phyloP scores from a whole-genome alignment of 2,113 vertebrate species.

The Struthio camelus region DNA sequence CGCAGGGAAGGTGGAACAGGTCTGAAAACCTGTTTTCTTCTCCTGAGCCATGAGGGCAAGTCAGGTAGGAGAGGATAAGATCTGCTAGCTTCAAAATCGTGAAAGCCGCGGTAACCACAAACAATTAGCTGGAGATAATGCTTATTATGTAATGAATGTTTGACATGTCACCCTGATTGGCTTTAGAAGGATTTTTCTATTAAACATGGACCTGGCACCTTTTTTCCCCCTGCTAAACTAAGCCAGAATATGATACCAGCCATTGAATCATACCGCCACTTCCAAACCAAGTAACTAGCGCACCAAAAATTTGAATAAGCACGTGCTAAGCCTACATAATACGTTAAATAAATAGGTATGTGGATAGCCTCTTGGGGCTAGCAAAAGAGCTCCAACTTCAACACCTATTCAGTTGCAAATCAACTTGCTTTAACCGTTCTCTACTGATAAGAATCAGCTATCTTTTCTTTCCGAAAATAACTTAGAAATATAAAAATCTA shows the following conservation, averaged over 20 bases:
- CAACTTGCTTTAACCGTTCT: not conserved
- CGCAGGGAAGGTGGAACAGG: not conserved
- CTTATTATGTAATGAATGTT: rapidly evolving
- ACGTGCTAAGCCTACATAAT: not conserved
- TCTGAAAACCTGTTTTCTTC: not conserved
- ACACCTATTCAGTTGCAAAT: not conserved
- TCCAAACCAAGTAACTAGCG: not conserved
- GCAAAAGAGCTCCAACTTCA: not conserved
- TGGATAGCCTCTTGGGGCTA: too few species aligned
- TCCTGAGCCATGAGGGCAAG: not conserved
- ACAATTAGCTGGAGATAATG: not conserved
- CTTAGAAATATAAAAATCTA: not conserved
- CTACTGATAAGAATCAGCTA: not conserved
- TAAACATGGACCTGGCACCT: rapidly evolving
- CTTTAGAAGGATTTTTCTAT: not conserved
- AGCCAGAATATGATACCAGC: not conserved
- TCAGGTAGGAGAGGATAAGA: not conserved
- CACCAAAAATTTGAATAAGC: rapidly evolving
- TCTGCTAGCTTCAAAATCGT: not conserved
- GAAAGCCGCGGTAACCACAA: not conserved
- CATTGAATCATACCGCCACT: not conserved
- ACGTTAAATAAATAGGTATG: not conserved
- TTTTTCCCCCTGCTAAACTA: not conserved
- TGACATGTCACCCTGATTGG: not conserved
- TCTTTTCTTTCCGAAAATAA: not conserved